phyloP scores from a whole-genome alignment of 1,140 invertebrate species.

The Oryctes rhinoceros region DNA sequence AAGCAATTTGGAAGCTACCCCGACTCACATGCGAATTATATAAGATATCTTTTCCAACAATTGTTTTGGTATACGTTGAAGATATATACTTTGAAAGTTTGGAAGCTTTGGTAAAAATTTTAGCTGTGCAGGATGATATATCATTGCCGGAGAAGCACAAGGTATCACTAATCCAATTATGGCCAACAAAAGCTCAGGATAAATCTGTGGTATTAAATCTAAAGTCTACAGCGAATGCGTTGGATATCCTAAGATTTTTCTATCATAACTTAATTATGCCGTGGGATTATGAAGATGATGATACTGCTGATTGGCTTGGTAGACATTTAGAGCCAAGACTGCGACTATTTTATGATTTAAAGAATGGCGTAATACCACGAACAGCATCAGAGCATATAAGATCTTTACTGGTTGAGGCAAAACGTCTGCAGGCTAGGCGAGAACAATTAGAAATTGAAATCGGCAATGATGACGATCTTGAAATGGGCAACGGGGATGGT shows the following conservation, averaged over 20 bases:
- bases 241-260: slow-evolving; percentile 70
- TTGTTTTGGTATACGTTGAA: slow-evolving; percentile 67
- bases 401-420: slow-evolving; percentile 65
- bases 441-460: slow-evolving; percentile 60
- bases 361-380: slow-evolving; percentile 62
- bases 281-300: slow-evolving; percentile 70
- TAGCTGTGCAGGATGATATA: slow-evolving; percentile 69
- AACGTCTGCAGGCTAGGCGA: slow-evolving; percentile 64
- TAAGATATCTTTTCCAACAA: slow-evolving; percentile 67
- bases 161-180: slow-evolving; percentile 67
- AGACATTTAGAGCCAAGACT: slow-evolving; percentile 67
- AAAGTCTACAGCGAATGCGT: slow-evolving; percentile 61
- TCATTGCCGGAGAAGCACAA: slow-evolving; percentile 67
- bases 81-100: slow-evolving; percentile 63
- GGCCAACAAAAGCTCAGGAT: slow-evolving; percentile 67
- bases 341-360: slow-evolving; percentile 69
- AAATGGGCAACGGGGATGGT: slow-evolving; percentile 50
- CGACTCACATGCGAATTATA: slow-evolving; percentile 66
- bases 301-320: slow-evolving; percentile 65
- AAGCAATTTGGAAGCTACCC: slow-evolving; percentile 71
- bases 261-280: slow-evolving; percentile 70
- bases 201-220: slow-evolving; percentile 61
- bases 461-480: slow-evolving; percentile 60
- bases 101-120: slow-evolving; percentile 63
- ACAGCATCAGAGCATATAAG: slow-evolving; percentile 66